Evolutionary conservation across 2,113 vertebrate genomes (phyloP).

Genomic region (Oncorhynchus keta): DNA sequence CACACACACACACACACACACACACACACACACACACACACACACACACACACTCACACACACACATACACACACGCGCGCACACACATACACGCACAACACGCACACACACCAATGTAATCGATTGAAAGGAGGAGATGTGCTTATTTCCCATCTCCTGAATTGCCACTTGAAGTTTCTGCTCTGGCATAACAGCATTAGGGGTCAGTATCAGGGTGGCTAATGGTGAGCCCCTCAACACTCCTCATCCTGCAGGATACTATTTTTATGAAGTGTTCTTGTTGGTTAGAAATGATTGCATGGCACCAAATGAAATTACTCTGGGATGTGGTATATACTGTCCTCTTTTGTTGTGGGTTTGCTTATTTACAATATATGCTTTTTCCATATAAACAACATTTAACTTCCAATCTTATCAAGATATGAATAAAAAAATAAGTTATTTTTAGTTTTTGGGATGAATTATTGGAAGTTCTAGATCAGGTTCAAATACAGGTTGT

Average conservation of each 20-base stretch:
- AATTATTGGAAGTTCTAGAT: too few relatives aligned
- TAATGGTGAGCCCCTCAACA: constrained; percentile 68
- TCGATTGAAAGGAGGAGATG: constrained; percentile 60
- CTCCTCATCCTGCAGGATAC: constrained; percentile 60
- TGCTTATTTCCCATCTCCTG: constrained; percentile 68
- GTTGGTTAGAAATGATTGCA: constrained; percentile 72
- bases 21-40: not conserved
- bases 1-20: not conserved
- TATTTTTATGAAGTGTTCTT: constrained; percentile 74
- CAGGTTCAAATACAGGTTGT: too few relatives aligned
- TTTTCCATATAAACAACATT: not conserved
- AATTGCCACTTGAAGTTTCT: constrained; percentile 65
- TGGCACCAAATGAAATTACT: constrained; percentile 66
- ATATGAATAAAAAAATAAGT: not conserved
- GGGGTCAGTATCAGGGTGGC: constrained; percentile 62
- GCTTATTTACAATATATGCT: not conserved
- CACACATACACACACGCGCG: too few relatives aligned
- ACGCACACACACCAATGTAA: constrained; percentile 31
- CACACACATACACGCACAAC: not conserved
- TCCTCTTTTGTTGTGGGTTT: not conserved
- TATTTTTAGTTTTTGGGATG: too few relatives aligned
- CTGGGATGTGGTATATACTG: constrained; percentile 52
- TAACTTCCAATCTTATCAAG: not conserved
- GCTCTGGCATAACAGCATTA: constrained; percentile 72
- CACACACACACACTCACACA: not conserved